Base-by-base conservation (phyloP, 1,140 invertebrate species). In the Pogonomyrmex californicus region DNA sequence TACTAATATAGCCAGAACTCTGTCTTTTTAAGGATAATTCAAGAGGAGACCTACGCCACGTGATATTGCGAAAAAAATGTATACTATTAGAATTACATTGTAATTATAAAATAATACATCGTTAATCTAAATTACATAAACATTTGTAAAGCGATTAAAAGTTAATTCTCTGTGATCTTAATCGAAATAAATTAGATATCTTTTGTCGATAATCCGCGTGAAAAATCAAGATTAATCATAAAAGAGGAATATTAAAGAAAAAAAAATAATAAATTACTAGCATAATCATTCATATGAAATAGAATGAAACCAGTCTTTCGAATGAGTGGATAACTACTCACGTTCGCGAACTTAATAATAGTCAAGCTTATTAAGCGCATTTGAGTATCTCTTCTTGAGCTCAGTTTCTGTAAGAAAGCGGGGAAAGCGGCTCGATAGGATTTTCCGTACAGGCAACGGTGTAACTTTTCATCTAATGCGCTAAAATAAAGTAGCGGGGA, bases 391-490 rank as follows among this genome's bases (percentile, higher is more conserved):
- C 56, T 75, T 7, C 47, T 65, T 9, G 60, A 65, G 82, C 60
- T 77, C 60, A 85, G 60, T 85, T 83, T 83, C 54, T n/a, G 1
- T 83, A 83, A 83, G 79, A 82, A 83, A 23, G 23, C 30, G 41
- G 12, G 12, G 23, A 47, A 73, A 83, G 44, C 41, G n/a, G 79
- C 41, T 44, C 54, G 54, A 73, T 73, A 83, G 54, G 54, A 83
- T 62, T 83, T 83, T 73, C 79, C 38, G 17, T 73, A 60, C 38
- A 23, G 54, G 0, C 41, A 5, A 51, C 7, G 23, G 85, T 79
- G 63, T 86, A 81, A 86, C 63, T 78, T 86, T 81, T 73, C 36
- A 47, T 78, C 73, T 85, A 78, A 78, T 85, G 58, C 60, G 70
- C 41, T 86, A 79, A 86, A 85, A 85, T 85, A 85, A 85, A 85